Evolutionary conservation across 92 coral and sea anemone genomes (phyloP), one percentile per base, ranked within the genome.

Genomic region (Epizoanthus stellaris): DNA sequence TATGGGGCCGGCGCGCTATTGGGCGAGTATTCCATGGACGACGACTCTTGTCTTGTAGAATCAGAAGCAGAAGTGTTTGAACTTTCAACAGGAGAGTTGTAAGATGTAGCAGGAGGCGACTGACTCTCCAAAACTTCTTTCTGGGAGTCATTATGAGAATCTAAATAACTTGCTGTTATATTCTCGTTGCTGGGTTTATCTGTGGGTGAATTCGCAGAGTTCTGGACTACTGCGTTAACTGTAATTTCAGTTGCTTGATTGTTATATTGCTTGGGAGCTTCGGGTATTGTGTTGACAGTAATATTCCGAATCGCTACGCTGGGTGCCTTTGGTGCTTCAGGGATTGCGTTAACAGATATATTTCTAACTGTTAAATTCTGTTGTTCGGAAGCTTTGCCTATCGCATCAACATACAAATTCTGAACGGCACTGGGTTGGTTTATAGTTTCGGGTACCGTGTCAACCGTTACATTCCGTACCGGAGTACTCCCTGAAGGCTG

Each of bases 21-120:
- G 38, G 94, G 85, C 34, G 42, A 76, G 30, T 87, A 87, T 81
- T 88, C 90, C 45, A 80, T 47, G 75, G 85, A 62, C 76, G 75
- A 89, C 70, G 87, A 69, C 81, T 77, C 54, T 52, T 58, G 64
- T 58, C 49, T 63, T 38, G 72, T 79, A 17, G 71, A 63, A 45
- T 59, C 83, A 62, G 61, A 5, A 16, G 69, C 69, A 5, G 83
- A 64, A 25, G 83, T 8, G 60, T 47, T 63, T 63, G 83, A 68
- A 19, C 43, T 38, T 19, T 36, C 23, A 68, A 68, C 49, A 1
- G 49, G 73, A 38, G 73, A 68, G 49, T 68, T 39, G 73, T 68
- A 68, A 36, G 73, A 68, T n/a, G 47, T 30, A 17, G 42, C 13
- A 6, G 63, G 25, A 23, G 6, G 62, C 68, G 20, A 15, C 15